Evolutionary conservation across 1,140 invertebrate species (phyloP).

Genomic region (Drosophila bocki): DNA sequence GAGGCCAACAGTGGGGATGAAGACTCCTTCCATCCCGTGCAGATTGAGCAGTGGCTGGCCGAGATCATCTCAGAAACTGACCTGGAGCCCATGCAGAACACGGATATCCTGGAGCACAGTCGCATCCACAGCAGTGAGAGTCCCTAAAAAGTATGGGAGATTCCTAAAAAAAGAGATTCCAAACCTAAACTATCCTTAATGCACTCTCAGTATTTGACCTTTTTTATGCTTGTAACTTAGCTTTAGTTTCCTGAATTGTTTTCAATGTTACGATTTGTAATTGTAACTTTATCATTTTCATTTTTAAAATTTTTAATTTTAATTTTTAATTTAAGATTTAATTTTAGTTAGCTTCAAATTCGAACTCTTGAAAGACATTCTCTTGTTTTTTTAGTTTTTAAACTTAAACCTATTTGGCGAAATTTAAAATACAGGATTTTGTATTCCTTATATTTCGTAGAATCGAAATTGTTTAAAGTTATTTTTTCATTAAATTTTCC

Average conservation of each 20-base stretch:
- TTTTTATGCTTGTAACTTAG: constrained; percentile 7
- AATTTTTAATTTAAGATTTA: background rate
- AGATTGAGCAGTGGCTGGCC: constrained; percentile 87
- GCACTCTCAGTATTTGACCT: constrained; percentile 64
- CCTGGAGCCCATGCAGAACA: constrained; percentile 86
- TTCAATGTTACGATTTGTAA: constrained; percentile 12
- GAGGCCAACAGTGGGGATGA: constrained; percentile 75
- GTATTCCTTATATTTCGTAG: background rate
- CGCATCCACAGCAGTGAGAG: constrained; percentile 72
- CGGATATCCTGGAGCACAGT: constrained; percentile 86
- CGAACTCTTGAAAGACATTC: background rate
- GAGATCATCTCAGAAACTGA: constrained; percentile 87
- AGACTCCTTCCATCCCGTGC: constrained; percentile 85
- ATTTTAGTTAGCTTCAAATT: background rate
- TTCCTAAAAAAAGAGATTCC: constrained; percentile 2
- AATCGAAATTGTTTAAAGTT: background rate
- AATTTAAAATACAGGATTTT: background rate
- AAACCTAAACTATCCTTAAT: constrained; percentile 28
- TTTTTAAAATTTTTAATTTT: constrained; percentile 5
- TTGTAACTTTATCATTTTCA: background rate
- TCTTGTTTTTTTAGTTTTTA: background rate
- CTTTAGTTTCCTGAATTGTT: constrained; percentile 32
- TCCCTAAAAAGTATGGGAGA: constrained; percentile 34
- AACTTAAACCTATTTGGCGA: constrained; percentile 2
- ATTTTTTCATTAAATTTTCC: background rate